Base-by-base conservation (phyloP, 1,140 invertebrate genomes). In the Scaptomyza graminum region DNA sequence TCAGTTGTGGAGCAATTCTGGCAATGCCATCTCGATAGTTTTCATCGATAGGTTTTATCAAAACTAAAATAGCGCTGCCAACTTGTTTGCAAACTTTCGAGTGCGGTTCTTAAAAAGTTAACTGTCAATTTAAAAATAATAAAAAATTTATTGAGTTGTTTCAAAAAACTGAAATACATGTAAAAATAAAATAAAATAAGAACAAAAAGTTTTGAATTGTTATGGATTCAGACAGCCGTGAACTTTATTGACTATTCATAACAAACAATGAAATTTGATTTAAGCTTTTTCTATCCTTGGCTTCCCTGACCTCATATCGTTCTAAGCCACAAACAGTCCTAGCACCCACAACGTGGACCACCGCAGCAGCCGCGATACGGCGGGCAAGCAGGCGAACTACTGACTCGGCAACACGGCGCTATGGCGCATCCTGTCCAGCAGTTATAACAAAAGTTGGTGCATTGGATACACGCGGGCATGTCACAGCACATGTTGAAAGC, bases 371-470 rank as follows among this genome's bases (percentile, higher is more conserved):
- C 72, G 3, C 67, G 50, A 34, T 75, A 77, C 3, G 52, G 57
- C 6, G 75, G 72, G n/a, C 79, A 77, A 12, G 47, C 22, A 0
- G 76, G 76, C 13, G 52, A 46, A 43, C 60, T 73, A 11, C 64
- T 63, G 1, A 15, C 22, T 0, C 82, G 78, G 15, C 64, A 84
- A 18, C 41, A 70, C 0, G 50, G 60, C 5, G 51, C 41, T 5
- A 47, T 44, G 0, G 67, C 18, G 16, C 67, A 76, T 0, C 84
- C 84, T 3, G 83, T 87, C 75, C 79, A 88, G 51, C 60, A 89
- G 6, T 88, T 88, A 22, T 41, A 87, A 55, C 75, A 89, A 13
- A 87, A 87, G 52, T 88, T 83, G 0, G 84, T 88, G 34, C 76
- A 79, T 43, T 87, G 83, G 7, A 87, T 76, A 11, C 46, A 46